Evolutionary conservation across 2,797 vertebrate genomes (phyloP), one percentile per base, ranked within the genome.

Genomic region (Takifugu ocellatus): DNA sequence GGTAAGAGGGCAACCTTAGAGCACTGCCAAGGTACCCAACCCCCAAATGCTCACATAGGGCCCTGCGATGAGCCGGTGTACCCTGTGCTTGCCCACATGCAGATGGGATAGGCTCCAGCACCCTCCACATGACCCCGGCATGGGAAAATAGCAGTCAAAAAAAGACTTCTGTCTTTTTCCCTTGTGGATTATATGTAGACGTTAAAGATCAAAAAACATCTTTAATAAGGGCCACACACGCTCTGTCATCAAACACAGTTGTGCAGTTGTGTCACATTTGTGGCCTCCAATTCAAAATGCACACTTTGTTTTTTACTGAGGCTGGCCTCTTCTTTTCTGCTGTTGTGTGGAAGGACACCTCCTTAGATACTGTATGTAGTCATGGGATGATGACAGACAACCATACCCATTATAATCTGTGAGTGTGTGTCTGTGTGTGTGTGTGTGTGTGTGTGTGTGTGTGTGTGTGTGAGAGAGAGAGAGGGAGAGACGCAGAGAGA

Each of bases 171-270:
- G 11, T 14, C 36, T 14, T 31, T 33, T 56, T 61, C 54, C 9
- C 59, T 59, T 54, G 25, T 55, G 11, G 10, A 24, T 51, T 2
- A 33, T 72, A 6, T 3, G 9, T 42, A 4, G 29, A 47, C 49
- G 25, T 44, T 61, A 42, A 46, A 62, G 57, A 72, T 75, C 60
- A 80, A 54, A 77, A 59, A 72, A 74, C 45, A 9, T 68, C 52
- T 51, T 21, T 47, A 47, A 71, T 66, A 14, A 60, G 11, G 60
- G 42, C 73, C 75, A 71, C 73, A 76, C 67, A 70, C 16, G 8
- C 27, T 29, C 33, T 47, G 65, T 48, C 48, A 42, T 14, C 50
- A 61, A 39, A 39, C 36, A 39, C 36, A 39, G 36, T 39, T 39
- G 36, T 39, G 21, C 21, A 21, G 21, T 21, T 21, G 21, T 21